A percentile compares a stretch with the other conserved stretches of the same genome.
Conservation (phyloP, 2,113 vertebrate genomes). For the Meleagris gallopavo region DNA sequence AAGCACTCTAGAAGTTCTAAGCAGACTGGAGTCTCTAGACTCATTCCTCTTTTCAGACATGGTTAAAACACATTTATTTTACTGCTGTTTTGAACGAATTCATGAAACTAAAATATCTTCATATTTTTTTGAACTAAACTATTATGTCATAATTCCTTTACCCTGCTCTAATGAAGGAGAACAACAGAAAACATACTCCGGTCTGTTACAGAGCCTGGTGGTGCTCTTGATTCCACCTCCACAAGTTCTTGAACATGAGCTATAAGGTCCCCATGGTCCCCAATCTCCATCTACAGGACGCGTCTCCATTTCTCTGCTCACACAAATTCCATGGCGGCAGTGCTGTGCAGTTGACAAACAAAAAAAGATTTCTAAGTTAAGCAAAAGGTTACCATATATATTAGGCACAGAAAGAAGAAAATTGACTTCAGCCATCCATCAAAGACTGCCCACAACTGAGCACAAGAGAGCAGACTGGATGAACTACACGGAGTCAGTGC, state of each 20-base stretch:
- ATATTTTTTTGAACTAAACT: neutral
- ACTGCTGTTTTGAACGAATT: neutral
- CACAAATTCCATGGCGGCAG: constrained; percentile 91
- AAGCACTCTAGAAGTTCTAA: neutral
- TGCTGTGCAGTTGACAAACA: constrained; percentile 79
- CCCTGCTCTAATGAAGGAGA: neutral
- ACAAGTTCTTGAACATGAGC: constrained; percentile 91
- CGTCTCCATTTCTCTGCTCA: constrained; percentile 89
- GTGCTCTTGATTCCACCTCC: constrained; percentile 93
- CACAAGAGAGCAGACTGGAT: neutral
- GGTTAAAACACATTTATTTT: constrained; percentile 21
- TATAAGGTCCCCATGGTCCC: constrained; percentile 94
- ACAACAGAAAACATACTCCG: constrained; percentile 85
- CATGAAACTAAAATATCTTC: neutral
- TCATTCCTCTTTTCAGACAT: constrained; percentile 7
- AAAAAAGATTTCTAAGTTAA: neutral
- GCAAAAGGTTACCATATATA: neutral
- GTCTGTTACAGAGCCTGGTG: constrained; percentile 90
- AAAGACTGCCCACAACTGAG: neutral
- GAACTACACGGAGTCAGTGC: neutral
- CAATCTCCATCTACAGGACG: constrained; percentile 92
- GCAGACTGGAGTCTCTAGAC: neutral
- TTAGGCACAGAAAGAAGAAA: neutral
- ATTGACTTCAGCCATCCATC: neutral
- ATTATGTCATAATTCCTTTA: neutral